Conservation (phyloP, 2,888 invertebrate genomes). For the Andrena dorsata region DNA sequence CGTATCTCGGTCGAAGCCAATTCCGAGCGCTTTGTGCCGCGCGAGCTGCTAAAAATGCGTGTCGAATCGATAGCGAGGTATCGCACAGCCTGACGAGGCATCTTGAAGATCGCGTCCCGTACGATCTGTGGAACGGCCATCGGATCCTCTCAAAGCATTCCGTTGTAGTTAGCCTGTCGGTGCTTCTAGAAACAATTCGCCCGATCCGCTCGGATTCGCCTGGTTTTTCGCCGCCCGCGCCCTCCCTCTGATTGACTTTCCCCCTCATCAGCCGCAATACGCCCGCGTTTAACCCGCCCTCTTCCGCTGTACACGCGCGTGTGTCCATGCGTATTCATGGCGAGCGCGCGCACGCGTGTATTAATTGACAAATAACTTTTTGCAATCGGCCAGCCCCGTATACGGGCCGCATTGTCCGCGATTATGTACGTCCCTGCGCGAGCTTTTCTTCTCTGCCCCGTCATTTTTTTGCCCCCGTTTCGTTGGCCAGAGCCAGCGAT, state of each 20-base stretch:
- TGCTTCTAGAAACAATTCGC: conserved; percentile 62
- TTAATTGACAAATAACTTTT: conserved; percentile 80
- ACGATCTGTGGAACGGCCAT: conserved; percentile 74
- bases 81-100: conserved; percentile 76
- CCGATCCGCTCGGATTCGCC: conserved; percentile 52
- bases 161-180: conserved; percentile 54
- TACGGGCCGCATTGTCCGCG: conserved; percentile 70
- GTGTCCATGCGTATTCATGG: conserved; percentile 54
- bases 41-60: conserved; percentile 70
- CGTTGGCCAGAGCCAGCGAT: conserved; percentile 55
- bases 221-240: conserved; percentile 41
- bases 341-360: conserved; percentile 67
- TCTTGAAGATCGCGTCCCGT: conserved; percentile 74
- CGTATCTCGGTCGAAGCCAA: conserved; percentile 56
- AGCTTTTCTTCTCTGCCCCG: conserved; percentile 28
- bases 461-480: conserved; percentile 1
- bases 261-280: conserved; percentile 42
- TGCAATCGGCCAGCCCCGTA: conserved; percentile 34
- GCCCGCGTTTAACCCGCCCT: conserved; percentile 29
- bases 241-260: conserved; percentile 25
- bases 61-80: conserved; percentile 77
- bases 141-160: conserved; percentile 75
- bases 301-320: not conserved
- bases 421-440: conserved; percentile 67
- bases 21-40: conserved; percentile 67